A percentile compares a stretch with the other conserved stretches of the same genome.
phyloP scores from a whole-genome alignment of 2,888 invertebrate species.

The Minunthozetes semirufus region DNA sequence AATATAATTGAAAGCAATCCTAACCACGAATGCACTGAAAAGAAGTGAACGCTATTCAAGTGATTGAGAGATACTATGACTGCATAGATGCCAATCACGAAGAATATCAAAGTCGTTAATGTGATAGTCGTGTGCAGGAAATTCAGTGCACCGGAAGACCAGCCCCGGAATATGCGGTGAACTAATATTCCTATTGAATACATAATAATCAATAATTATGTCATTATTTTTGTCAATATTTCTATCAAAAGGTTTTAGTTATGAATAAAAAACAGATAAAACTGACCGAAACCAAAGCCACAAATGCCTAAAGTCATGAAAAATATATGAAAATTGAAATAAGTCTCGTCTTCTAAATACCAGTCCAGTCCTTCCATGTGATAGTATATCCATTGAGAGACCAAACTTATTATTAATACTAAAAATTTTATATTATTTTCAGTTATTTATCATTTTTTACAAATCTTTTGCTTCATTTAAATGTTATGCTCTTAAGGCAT shows the following conservation, averaged over 20 bases:
- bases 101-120: neutral
- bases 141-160: neutral
- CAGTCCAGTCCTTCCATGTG: neutral
- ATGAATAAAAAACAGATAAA: neutral
- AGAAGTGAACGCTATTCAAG: neutral
- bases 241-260: too few species aligned
- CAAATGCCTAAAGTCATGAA: conserved; percentile 18
- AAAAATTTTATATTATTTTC: neutral
- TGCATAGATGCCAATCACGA: conserved; percentile 1
- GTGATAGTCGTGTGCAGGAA: neutral
- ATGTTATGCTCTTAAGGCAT: neutral
- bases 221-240: too few species aligned
- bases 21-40: conserved; percentile 18
- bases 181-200: conserved; percentile 1
- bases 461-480: neutral
- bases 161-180: conserved; percentile 19
- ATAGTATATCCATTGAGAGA: conserved; percentile 9
- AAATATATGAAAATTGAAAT: conserved; percentile 13
- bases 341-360: neutral
- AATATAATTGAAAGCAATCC: neutral
- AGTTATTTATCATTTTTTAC: neutral
- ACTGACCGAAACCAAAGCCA: neutral
- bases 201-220: neutral
- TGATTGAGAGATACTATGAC: neutral
- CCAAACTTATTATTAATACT: conserved; percentile 8